These are phyloP conservation scores for Microtus pennsylvanicus DNA, from an alignment of 2,113 vertebrate genomes.

Conservation along the genomic window DNA sequence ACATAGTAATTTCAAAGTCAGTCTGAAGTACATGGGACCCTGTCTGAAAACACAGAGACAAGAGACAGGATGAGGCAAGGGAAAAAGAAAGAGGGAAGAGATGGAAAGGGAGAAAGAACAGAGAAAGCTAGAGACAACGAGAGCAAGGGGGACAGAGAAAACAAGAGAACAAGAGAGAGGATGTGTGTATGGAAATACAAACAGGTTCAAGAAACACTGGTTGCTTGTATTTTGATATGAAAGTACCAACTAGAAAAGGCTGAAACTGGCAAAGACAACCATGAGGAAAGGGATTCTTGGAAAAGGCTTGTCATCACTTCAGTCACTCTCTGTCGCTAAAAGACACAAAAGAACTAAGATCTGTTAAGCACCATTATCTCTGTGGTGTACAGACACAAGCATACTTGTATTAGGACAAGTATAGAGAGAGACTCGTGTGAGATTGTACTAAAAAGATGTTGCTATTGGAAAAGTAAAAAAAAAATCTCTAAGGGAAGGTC, in stretches of 20 bases:
- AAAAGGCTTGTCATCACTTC: not conserved
- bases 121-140: not conserved
- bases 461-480: not conserved
- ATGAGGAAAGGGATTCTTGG: conserved; percentile 31
- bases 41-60: not conserved
- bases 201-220: conserved; percentile 44
- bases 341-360: conserved; percentile 62
- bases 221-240: conserved; percentile 63
- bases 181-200: not conserved
- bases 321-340: conserved; percentile 39
- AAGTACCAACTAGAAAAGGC: conserved; percentile 37
- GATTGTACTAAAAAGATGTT: not conserved
- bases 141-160: not conserved
- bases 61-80: not conserved
- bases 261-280: conserved; percentile 57
- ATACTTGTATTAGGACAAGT: conserved; percentile 1
- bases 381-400: not conserved
- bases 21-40: not conserved
- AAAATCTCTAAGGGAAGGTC: not conserved
- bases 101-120: not conserved
- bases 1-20: not conserved
- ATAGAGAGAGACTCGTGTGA: not conserved
- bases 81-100: not conserved
- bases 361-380: not conserved
- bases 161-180: not conserved